These are phyloP conservation scores for Melanargia galathea DNA, from an alignment of 2,888 invertebrate species.

Conservation along the genomic window DNA sequence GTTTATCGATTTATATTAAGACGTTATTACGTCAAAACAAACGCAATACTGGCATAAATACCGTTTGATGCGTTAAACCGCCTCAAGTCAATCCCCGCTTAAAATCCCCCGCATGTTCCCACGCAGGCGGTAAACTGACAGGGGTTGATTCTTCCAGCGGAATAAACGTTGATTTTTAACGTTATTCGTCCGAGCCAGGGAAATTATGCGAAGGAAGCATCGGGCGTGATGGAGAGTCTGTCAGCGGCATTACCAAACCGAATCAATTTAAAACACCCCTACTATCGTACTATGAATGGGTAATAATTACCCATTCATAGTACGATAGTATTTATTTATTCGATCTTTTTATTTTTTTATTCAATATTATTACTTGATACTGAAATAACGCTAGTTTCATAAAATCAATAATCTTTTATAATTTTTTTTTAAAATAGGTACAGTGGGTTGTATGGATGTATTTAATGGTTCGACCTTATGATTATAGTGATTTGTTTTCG, in stretches of 20 bases:
- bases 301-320: no score
- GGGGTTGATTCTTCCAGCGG: conserved; percentile 44
- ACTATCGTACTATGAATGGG: conserved; percentile 44
- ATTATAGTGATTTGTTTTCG: no score
- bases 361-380: no score
- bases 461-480: no score
- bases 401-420: no score
- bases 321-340: no score
- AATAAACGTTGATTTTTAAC: conserved; percentile 64
- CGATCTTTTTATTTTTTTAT: no score
- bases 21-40: background rate
- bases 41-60: background rate
- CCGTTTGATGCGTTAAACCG: conserved; percentile 8
- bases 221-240: conserved; percentile 71
- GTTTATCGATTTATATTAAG: no score
- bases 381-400: no score
- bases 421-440: no score
- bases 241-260: conserved; percentile 68
- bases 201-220: conserved; percentile 67
- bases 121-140: background rate
- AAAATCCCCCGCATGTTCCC: conserved; percentile 8
- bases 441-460: no score
- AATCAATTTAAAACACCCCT: conserved; percentile 67
- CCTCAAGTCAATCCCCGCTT: conserved; percentile 16
- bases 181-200: conserved; percentile 68